Evolutionary conservation across 1,140 invertebrate genomes (phyloP).

Genomic region (Popillia japonica): DNA sequence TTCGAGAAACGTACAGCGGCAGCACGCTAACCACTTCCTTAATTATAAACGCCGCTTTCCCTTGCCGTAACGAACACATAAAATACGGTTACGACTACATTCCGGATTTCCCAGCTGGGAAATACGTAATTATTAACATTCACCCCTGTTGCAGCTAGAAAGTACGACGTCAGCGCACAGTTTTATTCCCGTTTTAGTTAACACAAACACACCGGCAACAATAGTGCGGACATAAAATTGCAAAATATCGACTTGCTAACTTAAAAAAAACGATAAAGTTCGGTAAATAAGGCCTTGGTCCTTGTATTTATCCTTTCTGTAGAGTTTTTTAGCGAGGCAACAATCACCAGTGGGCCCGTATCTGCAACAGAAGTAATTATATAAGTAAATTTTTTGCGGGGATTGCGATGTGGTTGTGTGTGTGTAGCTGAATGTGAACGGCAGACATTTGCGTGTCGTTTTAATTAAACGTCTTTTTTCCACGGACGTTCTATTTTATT

Average conservation of each 20-base stretch:
- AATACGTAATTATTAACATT: conserved; percentile 4
- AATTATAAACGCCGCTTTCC: conserved; percentile 1
- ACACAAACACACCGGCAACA: not conserved
- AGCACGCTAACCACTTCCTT: conserved; percentile 9
- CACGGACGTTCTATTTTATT: not conserved
- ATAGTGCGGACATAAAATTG: not conserved
- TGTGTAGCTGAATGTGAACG: not conserved
- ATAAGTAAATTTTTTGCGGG: not conserved
- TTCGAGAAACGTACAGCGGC: not conserved
- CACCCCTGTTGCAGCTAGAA: not conserved
- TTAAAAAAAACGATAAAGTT: not conserved
- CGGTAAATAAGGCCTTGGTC: not conserved
- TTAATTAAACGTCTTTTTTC: not conserved
- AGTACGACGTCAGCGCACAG: not conserved
- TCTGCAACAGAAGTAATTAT: not conserved
- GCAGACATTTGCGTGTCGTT: not conserved
- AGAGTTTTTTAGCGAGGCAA: not conserved
- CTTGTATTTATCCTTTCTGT: not conserved
- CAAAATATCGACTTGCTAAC: not conserved
- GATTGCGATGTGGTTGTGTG: not conserved
- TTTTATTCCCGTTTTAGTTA: not conserved
- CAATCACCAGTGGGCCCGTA: not conserved
- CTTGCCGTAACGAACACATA: not conserved
- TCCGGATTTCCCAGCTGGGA: not conserved
- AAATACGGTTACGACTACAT: not conserved